Evolutionary conservation across 2,113 vertebrate species (phyloP).

Genomic region (Xiphias gladius): DNA sequence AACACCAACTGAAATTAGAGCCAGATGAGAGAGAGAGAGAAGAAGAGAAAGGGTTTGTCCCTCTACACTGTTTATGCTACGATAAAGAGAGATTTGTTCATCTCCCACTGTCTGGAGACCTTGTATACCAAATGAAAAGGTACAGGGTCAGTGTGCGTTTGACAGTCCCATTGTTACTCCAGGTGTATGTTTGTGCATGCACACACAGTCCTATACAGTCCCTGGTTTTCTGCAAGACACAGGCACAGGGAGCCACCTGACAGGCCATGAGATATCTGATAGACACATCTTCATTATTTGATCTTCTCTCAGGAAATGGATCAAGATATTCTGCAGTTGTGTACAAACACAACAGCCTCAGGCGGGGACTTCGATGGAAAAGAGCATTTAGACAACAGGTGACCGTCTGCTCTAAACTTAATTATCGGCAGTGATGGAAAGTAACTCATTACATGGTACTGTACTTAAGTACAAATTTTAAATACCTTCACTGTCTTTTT

Average conservation of each 20-base stretch:
- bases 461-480: conserved; percentile 4
- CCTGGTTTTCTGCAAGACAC: conserved; percentile 17
- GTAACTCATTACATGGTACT: conserved; percentile 24
- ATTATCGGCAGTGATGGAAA: conserved; percentile 49
- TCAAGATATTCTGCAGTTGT: conserved; percentile 48
- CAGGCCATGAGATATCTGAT: conserved; percentile 49
- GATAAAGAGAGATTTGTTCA: conserved; percentile 25
- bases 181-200: conserved; percentile 20
- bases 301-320: conserved; percentile 68
- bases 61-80: not conserved
- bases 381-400: conserved; percentile 58
- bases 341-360: conserved; percentile 48
- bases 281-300: conserved; percentile 65
- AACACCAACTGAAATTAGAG: conserved; percentile 47
- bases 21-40: conserved; percentile 43
- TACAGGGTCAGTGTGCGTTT: not conserved
- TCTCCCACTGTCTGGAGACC: conserved; percentile 30
- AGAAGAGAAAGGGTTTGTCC: conserved; percentile 20
- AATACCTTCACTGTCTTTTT: conserved; percentile 1
- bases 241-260: conserved; percentile 41
- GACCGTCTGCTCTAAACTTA: conserved; percentile 51
- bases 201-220: not conserved
- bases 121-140: conserved; percentile 1
- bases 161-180: conserved; percentile 21
- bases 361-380: conserved; percentile 56